Evolutionary conservation across 2,888 invertebrate genomes (phyloP).

Genomic region (Ichneumon xanthorius): DNA sequence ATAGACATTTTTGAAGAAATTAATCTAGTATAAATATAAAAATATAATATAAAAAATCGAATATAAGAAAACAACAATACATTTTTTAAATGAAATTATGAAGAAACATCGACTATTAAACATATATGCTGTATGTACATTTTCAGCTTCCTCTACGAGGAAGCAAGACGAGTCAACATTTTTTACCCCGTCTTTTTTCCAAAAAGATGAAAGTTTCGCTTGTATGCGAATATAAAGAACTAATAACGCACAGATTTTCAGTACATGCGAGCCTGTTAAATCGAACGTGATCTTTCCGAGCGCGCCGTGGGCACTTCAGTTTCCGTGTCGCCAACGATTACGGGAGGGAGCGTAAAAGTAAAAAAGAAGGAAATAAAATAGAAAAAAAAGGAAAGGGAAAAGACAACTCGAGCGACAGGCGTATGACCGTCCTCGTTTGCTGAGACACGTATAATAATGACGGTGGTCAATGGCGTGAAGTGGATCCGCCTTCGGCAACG

Average conservation of each 20-base stretch:
- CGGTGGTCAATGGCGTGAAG: constrained; percentile 45
- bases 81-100: too few relatives aligned
- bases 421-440: constrained; percentile 21
- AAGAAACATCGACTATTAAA: too few relatives aligned
- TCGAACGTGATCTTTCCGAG: constrained; percentile 37
- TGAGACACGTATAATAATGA: constrained; percentile 54
- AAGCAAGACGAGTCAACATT: too few relatives aligned
- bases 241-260: background rate
- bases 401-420: constrained; percentile 21
- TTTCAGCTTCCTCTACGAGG: too few relatives aligned
- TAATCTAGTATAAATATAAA: too few relatives aligned
- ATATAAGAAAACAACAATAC: too few relatives aligned
- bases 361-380: too few relatives aligned
- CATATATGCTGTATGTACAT: too few relatives aligned
- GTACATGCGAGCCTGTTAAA: constrained; percentile 45
- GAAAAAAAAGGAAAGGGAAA: constrained; percentile 10
- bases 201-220: background rate
- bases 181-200: too few relatives aligned
- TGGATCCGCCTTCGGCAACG: constrained; percentile 38
- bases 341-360: background rate
- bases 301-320: background rate
- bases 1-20: too few relatives aligned
- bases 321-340: constrained; percentile 31
- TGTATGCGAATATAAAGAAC: background rate
- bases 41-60: too few relatives aligned